Evolutionary conservation across 2,888 invertebrate genomes (phyloP).

Genomic region (Rhabditoides inermis): DNA sequence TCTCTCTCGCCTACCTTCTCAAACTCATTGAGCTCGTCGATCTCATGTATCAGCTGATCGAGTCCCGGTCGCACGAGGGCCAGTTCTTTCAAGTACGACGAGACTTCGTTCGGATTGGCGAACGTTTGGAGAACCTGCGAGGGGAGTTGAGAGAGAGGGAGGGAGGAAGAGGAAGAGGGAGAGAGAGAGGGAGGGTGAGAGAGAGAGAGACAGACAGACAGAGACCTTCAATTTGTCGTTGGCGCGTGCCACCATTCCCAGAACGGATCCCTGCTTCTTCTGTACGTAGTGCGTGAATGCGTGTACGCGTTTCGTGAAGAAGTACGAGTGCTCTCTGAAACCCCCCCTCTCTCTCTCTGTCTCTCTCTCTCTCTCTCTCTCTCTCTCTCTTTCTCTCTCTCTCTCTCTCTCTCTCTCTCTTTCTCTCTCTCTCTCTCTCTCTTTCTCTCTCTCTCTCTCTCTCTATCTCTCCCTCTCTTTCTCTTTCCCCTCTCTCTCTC

Average conservation of each 20-base stretch:
- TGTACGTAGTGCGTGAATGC: constrained; percentile 27
- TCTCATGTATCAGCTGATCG: constrained; percentile 25
- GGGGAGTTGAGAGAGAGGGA: constrained; percentile 4
- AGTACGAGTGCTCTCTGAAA: constrained; percentile 24
- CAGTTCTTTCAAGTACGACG: too few species aligned
- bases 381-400: too few species aligned
- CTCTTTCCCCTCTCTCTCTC: too few species aligned
- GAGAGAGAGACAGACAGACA: constrained; percentile 9
- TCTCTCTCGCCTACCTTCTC: constrained; percentile 30
- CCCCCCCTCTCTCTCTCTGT: too few species aligned
- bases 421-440: too few species aligned
- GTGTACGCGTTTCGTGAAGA: constrained; percentile 24
- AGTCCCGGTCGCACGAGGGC: constrained; percentile 25
- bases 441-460: too few species aligned
- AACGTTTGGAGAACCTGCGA: too few species aligned
- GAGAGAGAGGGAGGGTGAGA: not conserved
- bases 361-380: too few species aligned
- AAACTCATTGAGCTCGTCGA: constrained; percentile 34
- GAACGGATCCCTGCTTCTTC: constrained; percentile 28
- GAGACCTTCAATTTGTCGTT: constrained; percentile 25
- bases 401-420: too few species aligned
- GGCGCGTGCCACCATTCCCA: constrained; percentile 20
- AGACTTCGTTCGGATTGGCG: too few species aligned
- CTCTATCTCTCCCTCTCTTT: too few species aligned
- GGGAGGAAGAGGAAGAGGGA: not conserved